These are phyloP conservation scores for Cassiopea xamachana DNA, from an alignment of 30 jellyfish, hydroid and myxozoan species.

Conservation along the genomic window DNA sequence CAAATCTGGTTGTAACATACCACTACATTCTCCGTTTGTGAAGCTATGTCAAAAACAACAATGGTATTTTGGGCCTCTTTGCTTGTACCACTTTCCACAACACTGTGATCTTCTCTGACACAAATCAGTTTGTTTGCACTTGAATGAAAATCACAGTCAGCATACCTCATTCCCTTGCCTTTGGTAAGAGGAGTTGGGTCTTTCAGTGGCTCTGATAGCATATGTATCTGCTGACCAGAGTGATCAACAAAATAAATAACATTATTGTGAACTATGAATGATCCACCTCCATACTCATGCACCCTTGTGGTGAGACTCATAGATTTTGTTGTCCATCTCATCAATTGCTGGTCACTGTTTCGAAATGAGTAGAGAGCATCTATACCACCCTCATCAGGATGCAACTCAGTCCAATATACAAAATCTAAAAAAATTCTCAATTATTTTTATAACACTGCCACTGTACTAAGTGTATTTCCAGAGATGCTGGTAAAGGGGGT, in stretches of 20 bases:
- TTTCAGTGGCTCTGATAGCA: conserved; percentile 37
- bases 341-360: conserved; percentile 37
- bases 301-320: conserved; percentile 69
- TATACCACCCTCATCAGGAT: conserved; percentile 86
- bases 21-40: conserved; percentile 49
- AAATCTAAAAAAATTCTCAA: conserved; percentile 29
- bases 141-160: conserved; percentile 70
- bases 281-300: conserved; percentile 95
- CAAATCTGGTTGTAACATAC: too few species aligned
- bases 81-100: conserved; percentile 56
- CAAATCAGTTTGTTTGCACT: conserved; percentile 64
- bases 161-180: conserved; percentile 74
- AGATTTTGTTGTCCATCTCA: conserved; percentile 70
- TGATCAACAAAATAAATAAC: conserved; percentile 73
- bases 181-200: conserved; percentile 45
- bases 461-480: background rate
- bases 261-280: conserved; percentile 76
- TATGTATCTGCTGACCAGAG: conserved; percentile 64
- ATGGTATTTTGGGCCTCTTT: conserved; percentile 70
- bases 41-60: conserved; percentile 57
- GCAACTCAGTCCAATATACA: conserved; percentile 88
- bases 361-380: conserved; percentile 62
- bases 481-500: too few species aligned
- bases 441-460: background rate
- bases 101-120: conserved; percentile 89